Conservation (phyloP, 2,888 invertebrate species). For the Malacosoma neustria region DNA sequence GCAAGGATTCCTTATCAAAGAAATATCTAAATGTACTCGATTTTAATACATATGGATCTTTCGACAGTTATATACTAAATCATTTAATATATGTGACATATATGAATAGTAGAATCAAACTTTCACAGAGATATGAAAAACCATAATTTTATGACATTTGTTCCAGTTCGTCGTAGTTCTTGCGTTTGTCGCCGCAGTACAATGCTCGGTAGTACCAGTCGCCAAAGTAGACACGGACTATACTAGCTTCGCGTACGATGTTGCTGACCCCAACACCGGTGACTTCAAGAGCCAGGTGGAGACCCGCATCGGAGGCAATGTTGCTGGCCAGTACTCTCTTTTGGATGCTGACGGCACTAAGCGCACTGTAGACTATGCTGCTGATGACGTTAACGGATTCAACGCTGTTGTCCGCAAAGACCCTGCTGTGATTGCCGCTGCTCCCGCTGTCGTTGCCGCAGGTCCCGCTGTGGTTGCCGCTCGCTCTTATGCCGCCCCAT, state of each 20-base stretch:
- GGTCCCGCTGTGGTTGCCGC: slow-evolving; percentile 14
- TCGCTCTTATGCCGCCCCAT: slow-evolving; percentile 21
- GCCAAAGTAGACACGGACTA: slow-evolving; percentile 42
- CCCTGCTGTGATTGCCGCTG: slow-evolving; percentile 37
- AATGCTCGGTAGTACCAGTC: slow-evolving; percentile 43
- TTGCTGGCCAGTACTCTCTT: slow-evolving; percentile 70
- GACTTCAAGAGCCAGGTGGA: slow-evolving; percentile 73
- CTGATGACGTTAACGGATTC: slow-evolving; percentile 67
- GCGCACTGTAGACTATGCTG: slow-evolving; percentile 70
- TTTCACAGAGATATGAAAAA: background rate
- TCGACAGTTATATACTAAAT: no score
- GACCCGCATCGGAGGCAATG: slow-evolving; percentile 60
- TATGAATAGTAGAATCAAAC: background rate
- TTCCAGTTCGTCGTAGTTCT: slow-evolving; percentile 51
- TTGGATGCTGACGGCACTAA: slow-evolving; percentile 69
- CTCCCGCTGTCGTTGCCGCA: slow-evolving; percentile 23
- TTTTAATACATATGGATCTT: no score
- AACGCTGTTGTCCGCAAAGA: slow-evolving; percentile 72
- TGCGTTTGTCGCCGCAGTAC: slow-evolving; percentile 41
- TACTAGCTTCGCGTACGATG: slow-evolving; percentile 66
- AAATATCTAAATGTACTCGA: no score
- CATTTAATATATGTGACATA: no score
- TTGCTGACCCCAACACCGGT: slow-evolving; percentile 71
- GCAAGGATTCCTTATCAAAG: no score
- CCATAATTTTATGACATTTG: background rate